Evolutionary conservation across 1,140 invertebrate species (phyloP).

Genomic region (Drosophila quadrilineata): DNA sequence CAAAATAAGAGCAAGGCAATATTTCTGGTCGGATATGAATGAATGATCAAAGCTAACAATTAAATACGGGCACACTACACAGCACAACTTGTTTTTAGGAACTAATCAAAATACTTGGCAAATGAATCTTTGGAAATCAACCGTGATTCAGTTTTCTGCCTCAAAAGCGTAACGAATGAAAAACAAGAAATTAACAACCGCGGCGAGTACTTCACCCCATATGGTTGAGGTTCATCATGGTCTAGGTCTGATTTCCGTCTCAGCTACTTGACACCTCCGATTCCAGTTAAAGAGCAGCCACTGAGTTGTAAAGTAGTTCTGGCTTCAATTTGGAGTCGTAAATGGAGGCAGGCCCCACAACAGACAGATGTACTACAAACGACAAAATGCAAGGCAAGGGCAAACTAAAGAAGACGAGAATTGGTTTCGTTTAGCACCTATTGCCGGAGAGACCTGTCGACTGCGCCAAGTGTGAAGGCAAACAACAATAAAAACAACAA

Average conservation of each 20-base stretch:
- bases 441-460: background rate
- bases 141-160: too few species aligned
- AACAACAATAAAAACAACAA: slow-evolving; percentile 38
- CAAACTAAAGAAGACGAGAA: slow-evolving; percentile 35
- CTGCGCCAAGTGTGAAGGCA: slow-evolving; percentile 55
- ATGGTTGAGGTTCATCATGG: too few species aligned
- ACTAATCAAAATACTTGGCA: too few species aligned
- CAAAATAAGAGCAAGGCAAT: slow-evolving; percentile 25
- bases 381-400: background rate
- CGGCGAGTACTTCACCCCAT: too few species aligned
- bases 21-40: background rate
- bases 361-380: too few species aligned
- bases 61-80: slow-evolving; percentile 1
- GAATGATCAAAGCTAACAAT: background rate
- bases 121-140: too few species aligned
- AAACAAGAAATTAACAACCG: too few species aligned
- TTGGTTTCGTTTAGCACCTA: slow-evolving; percentile 56
- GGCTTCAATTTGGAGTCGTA: background rate
- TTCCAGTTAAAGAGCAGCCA: background rate
- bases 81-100: too few species aligned
- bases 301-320: background rate
- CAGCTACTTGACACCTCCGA: too few species aligned
- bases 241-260: too few species aligned
- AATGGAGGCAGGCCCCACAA: background rate
- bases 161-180: too few species aligned